Evolutionary conservation across 2,113 vertebrate species (phyloP).

Genomic region (Donacobius atricapilla): DNA sequence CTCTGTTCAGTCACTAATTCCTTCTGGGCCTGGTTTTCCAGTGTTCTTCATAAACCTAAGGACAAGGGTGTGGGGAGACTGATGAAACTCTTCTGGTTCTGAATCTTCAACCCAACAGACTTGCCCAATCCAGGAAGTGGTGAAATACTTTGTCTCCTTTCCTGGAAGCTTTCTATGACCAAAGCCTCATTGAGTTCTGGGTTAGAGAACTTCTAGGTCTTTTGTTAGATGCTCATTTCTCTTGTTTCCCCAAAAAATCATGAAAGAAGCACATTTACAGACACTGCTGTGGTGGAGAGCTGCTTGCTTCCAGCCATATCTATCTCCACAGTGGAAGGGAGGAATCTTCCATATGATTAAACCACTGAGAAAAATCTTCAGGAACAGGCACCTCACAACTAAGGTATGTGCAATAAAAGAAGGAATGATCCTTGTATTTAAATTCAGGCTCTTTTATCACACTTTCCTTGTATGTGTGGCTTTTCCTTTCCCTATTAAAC

Average conservation of each 20-base stretch:
- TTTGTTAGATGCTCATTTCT: neutral
- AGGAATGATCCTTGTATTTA: neutral
- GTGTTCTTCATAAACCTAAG: neutral
- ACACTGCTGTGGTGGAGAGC: neutral
- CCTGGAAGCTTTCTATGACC: neutral
- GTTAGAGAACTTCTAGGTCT: neutral
- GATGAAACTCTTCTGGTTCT: neutral
- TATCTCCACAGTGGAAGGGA: neutral
- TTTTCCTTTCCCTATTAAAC: neutral
- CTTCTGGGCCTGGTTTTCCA: neutral
- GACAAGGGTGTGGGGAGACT: neutral
- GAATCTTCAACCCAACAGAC: neutral
- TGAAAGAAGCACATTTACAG: neutral
- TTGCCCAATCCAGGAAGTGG: neutral
- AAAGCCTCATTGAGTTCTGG: neutral
- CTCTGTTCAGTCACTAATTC: neutral
- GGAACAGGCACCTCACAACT: neutral
- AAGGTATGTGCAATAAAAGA: neutral
- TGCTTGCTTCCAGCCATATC: neutral
- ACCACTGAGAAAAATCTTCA: neutral
- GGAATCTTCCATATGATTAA: neutral
- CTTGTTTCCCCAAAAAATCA: neutral
- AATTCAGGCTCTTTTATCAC: neutral
- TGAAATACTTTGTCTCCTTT: neutral
- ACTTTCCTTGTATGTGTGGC: neutral